Conservation (phyloP, 2,113 vertebrate species). For the Pitta sordida region DNA sequence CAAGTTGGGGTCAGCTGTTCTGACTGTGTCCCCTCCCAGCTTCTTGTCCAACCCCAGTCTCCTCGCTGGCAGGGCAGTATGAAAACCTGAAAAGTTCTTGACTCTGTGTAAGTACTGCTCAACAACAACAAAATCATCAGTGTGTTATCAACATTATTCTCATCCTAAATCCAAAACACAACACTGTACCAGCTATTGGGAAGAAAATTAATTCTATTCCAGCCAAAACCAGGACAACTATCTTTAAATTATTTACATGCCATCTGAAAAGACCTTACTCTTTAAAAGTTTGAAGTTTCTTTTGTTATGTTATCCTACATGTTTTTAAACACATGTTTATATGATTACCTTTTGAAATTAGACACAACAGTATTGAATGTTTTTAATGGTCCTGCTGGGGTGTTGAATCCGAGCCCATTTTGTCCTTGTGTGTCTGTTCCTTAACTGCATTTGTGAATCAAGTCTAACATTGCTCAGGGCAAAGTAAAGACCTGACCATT, state of each 20-base stretch:
- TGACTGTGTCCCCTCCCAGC: not conserved
- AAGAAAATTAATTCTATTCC: not conserved
- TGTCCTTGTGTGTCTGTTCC: not conserved
- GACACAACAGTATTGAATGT: not conserved
- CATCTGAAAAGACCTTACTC: not conserved
- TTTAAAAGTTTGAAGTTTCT: not conserved
- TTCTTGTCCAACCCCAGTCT: not conserved
- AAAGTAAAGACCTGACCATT: not conserved
- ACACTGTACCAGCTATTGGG: not conserved
- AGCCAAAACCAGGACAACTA: not conserved
- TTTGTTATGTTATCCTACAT: not conserved
- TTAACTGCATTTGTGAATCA: not conserved
- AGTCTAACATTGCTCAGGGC: not conserved
- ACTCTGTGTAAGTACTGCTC: not conserved
- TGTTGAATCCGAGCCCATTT: not conserved
- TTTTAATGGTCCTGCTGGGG: not conserved
- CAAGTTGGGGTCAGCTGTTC: not conserved
- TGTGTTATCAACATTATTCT: not conserved
- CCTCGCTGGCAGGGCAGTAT: not conserved
- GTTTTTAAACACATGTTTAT: not conserved
- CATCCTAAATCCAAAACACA: not conserved
- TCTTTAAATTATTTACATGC: not conserved
- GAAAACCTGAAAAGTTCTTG: not conserved
- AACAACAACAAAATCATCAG: not conserved
- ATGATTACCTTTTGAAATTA: not conserved